phyloP scores from a whole-genome alignment of 2,888 invertebrate species.

The Omphaloscelis lunosa region DNA sequence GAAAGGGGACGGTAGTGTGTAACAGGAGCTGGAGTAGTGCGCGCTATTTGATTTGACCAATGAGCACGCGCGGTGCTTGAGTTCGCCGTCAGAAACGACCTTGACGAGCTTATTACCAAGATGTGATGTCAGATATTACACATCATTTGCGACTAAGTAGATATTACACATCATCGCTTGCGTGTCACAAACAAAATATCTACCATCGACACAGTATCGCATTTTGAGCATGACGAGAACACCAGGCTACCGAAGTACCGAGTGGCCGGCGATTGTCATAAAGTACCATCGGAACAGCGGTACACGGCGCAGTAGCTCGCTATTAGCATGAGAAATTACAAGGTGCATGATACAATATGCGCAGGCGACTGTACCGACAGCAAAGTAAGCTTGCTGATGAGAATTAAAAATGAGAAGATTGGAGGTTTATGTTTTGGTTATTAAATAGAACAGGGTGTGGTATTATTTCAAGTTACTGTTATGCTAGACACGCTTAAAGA shows the following conservation, averaged over 20 bases:
- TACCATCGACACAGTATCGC: conserved; percentile 11
- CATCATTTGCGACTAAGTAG: too few relatives aligned
- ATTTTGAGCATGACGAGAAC: conserved; percentile 22
- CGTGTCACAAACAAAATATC: neutral
- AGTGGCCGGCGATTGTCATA: conserved; percentile 39
- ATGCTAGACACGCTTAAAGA: neutral
- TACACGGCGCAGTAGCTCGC: conserved; percentile 64
- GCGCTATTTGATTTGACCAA: too few relatives aligned
- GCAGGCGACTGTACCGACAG: conserved; percentile 54
- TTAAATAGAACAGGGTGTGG: neutral
- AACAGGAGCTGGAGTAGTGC: too few relatives aligned
- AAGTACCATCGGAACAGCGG: conserved; percentile 56
- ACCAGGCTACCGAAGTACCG: conserved; percentile 46
- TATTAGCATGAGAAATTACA: conserved; percentile 76
- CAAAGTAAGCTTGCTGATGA: conserved; percentile 18
- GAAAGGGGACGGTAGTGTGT: too few relatives aligned
- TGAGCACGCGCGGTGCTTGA: too few relatives aligned
- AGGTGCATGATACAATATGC: conserved; percentile 60
- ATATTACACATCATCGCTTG: too few relatives aligned
- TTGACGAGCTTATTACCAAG: too few relatives aligned
- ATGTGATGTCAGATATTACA: too few relatives aligned
- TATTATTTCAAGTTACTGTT: too few relatives aligned
- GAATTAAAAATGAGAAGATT: neutral
- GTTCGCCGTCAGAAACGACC: too few relatives aligned
- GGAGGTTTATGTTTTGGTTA: neutral